Percentiles rank a stretch among this genome's conserved stretches.
phyloP scores from a whole-genome alignment of 2,888 invertebrate species.

The Sipha maydis region DNA sequence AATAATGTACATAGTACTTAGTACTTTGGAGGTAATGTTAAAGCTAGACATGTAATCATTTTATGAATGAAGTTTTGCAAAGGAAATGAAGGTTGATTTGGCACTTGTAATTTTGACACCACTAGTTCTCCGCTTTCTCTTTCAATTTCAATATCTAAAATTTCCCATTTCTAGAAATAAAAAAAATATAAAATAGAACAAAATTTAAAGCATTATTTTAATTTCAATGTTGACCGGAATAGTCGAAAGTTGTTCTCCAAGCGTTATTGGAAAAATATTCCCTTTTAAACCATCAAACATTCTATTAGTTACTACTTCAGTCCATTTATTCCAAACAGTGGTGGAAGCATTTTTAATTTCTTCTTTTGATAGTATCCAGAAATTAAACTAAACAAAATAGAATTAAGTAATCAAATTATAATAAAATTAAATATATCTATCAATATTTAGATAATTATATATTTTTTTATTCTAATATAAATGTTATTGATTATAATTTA shows the following conservation, averaged over 20 bases:
- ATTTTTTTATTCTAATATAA: not conserved
- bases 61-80: conserved; percentile 54
- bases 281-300: conserved; percentile 44
- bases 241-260: conserved; percentile 53
- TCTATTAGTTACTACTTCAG: conserved; percentile 23
- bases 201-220: not conserved
- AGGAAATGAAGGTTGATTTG: conserved; percentile 56
- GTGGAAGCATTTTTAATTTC: conserved; percentile 42
- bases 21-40: conserved; percentile 53
- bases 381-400: conserved; percentile 45
- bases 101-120: conserved; percentile 49
- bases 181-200: not conserved
- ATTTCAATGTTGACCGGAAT: conserved; percentile 36
- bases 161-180: conserved; percentile 54
- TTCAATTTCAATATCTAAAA: conserved; percentile 53
- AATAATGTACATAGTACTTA: not conserved
- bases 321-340: conserved; percentile 49
- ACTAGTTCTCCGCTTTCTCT: conserved; percentile 58
- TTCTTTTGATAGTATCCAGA: conserved; percentile 54
- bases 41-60: conserved; percentile 28
- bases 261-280: conserved; percentile 55
- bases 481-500: not conserved
- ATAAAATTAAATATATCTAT: not conserved
- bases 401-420: not conserved
- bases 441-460: not conserved